A percentile compares a stretch with the other conserved stretches of the same genome.
These are phyloP conservation scores for Bradypodion pumilum DNA, from an alignment of 2,797 vertebrate genomes.

Conservation along the genomic window DNA sequence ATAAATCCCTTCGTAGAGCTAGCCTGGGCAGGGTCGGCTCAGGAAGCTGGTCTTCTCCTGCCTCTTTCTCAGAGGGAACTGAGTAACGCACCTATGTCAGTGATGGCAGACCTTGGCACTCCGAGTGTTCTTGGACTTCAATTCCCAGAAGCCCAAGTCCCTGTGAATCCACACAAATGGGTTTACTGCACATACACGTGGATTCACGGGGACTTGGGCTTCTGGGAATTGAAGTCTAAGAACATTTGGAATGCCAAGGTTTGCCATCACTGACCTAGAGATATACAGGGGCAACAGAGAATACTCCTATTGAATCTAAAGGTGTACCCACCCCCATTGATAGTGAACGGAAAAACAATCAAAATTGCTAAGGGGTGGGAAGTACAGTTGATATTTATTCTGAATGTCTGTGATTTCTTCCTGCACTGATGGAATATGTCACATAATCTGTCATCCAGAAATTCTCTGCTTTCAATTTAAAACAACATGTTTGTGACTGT, in stretches of 20 bases:
- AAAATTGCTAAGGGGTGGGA: not conserved
- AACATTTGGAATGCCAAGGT: no score
- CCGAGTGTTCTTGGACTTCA: no score
- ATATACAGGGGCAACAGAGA: not conserved
- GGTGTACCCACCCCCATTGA: no score
- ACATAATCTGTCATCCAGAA: not conserved
- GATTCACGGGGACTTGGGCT: no score
- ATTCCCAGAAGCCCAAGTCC: no score
- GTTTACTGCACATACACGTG: no score
- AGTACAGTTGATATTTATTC: not conserved
- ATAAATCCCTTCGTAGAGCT: conserved; percentile 9
- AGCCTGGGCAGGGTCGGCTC: conserved; percentile 19
- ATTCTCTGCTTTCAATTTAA: conserved; percentile 6
- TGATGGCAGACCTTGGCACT: no score
- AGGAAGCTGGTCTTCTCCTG: conserved; percentile 11
- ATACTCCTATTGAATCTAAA: not conserved
- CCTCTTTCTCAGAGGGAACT: not conserved
- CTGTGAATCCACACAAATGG: no score
- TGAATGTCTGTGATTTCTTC: not conserved
- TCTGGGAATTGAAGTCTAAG: no score
- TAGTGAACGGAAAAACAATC: not conserved
- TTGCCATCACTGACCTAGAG: no score
- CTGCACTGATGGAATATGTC: not conserved
- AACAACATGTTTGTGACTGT: not conserved
- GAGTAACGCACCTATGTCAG: not conserved